Conservation (phyloP, 2,113 vertebrate species). For the Mustelus asterias region DNA sequence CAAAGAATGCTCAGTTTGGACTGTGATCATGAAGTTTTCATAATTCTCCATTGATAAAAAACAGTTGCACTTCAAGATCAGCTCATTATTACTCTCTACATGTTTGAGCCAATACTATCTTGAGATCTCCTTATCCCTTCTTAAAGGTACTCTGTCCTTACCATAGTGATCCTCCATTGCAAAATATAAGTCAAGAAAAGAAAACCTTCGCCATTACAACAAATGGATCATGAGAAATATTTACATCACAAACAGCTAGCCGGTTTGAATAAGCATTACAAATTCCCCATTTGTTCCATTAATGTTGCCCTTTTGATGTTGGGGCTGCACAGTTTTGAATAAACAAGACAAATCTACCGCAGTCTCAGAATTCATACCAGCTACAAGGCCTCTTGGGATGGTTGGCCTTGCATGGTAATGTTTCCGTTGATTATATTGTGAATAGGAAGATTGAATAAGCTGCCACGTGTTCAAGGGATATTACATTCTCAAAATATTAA, state of each 20-base stretch:
- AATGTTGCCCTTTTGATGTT: not conserved
- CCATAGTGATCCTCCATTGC: not conserved
- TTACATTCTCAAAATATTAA: conserved; percentile 8
- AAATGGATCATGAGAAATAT: not conserved
- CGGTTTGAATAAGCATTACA: not conserved
- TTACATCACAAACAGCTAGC: not conserved
- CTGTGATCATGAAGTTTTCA: no score
- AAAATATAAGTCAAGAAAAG: not conserved
- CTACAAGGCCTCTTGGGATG: not conserved
- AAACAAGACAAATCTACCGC: not conserved
- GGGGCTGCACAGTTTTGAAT: not conserved
- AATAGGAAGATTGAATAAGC: not conserved
- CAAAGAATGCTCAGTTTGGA: no score
- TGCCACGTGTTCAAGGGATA: not conserved
- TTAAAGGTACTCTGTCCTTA: not conserved
- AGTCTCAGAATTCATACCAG: not conserved
- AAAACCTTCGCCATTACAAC: not conserved
- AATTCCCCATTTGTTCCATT: not conserved
- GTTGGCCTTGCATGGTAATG: not conserved
- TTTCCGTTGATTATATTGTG: not conserved
- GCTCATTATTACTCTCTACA: not conserved
- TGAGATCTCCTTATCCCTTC: not conserved
- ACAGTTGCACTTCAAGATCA: not conserved
- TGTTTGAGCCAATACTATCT: not conserved
- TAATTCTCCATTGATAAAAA: not conserved